Evolutionary conservation across 2,888 invertebrate genomes (phyloP).

Genomic region (Plebejus argus): DNA sequence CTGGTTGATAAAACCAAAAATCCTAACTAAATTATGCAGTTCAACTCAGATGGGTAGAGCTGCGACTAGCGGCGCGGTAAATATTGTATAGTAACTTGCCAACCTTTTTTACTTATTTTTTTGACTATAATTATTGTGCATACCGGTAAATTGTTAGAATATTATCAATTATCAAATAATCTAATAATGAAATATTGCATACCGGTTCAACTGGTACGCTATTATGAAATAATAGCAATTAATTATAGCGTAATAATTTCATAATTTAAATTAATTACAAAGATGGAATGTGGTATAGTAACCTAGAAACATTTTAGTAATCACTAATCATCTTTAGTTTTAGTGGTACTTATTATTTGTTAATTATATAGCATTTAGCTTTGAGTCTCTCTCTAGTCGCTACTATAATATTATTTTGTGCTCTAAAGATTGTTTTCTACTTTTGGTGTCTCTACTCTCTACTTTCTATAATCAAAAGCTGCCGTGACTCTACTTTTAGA

Average conservation of each 20-base stretch:
- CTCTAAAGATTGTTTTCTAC: too few relatives aligned
- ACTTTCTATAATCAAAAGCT: background rate
- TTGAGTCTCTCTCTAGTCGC: too few relatives aligned
- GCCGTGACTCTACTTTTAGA: background rate
- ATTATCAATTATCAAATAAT: constrained; percentile 11
- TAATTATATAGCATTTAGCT: too few relatives aligned
- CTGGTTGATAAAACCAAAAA: too few relatives aligned
- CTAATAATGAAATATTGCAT: constrained; percentile 8
- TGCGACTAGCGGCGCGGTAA: background rate
- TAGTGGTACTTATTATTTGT: too few relatives aligned
- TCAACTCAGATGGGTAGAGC: too few relatives aligned
- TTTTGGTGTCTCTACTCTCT: background rate
- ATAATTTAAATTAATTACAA: constrained; percentile 12
- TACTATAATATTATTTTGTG: too few relatives aligned
- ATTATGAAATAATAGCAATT: constrained; percentile 7
- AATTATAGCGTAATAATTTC: constrained; percentile 1
- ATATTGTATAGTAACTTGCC: background rate
- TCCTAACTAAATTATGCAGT: too few relatives aligned
- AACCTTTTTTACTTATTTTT: background rate
- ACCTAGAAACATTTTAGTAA: background rate
- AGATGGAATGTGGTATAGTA: constrained; percentile 7
- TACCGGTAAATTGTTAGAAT: background rate
- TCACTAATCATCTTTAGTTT: background rate
- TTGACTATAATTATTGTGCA: too few relatives aligned
- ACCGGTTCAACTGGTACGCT: background rate